Evolutionary conservation across 2,888 invertebrate species (phyloP), one percentile per base, ranked within the genome.

Genomic region (Tryphoninae sp.): DNA sequence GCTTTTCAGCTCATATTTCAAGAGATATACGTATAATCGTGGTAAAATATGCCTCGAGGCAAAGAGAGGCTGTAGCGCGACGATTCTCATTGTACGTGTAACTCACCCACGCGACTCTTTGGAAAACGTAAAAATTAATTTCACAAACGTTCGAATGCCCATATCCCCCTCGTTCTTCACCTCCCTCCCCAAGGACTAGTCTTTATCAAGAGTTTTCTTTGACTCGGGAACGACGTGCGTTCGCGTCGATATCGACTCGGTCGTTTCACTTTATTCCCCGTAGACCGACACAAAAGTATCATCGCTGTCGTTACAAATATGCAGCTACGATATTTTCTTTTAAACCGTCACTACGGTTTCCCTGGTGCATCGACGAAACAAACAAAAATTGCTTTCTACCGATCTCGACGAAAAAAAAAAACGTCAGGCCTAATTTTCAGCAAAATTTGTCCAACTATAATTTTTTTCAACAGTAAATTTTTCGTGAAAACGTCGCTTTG

Each of bases 51-150:
- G 61, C 67, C 67, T 16, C n/a, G 51, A 67, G 78, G 59, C 67
- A 53, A 16, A 71, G 62, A 53, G 53, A 62, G 62, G 26, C 42
- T 55, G 4, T 64, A n/a, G 42, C 7, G 53, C n/a, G 1, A 9
- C n/a, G 45, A 77, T 69, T 64, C 45, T 6, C 33, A 33, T 33
- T 33, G 6, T 6, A 33, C 4, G 33, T 65, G 55, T 11, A 40
- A 77, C 51, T 40, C 55, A 13, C 64, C 62, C 58, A 42, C 64
- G 16, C 55, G 58, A 45, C 58, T 64, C 26, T 9, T 23, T 62
- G 16, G 62, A 55, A 62, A 77, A 77, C 55, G 64, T 64, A 55
- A n/a, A 62, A 68, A 69, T 69, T 61, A 61, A 4, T 33, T 55
- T 62, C 16, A 22, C 61, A 49, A 16, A 45, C 45, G 45, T 13